These are phyloP conservation scores for Acanthurus leucopareius DNA, from an alignment of 2,797 vertebrate genomes.

Conservation along the genomic window DNA sequence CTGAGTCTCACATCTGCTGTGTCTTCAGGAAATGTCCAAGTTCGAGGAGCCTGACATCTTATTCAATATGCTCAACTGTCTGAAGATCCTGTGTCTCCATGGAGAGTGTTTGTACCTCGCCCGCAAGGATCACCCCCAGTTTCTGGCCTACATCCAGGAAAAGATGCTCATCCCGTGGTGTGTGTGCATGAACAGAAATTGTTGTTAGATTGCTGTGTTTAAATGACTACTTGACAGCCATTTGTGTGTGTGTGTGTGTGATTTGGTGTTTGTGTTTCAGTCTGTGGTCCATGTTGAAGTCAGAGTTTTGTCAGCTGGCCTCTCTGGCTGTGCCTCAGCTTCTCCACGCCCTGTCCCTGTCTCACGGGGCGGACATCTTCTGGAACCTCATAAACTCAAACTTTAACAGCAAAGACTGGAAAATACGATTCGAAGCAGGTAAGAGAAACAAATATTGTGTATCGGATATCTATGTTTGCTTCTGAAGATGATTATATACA, in stretches of 20 bases:
- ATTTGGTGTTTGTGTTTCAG: conserved; percentile 77
- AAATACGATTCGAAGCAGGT: conserved; percentile 99
- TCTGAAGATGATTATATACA: background rate
- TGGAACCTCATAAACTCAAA: conserved; percentile 97
- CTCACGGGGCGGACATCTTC: conserved; percentile 97
- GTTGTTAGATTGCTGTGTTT: background rate
- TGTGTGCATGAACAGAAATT: conserved; percentile 6
- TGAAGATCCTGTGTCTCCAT: conserved; percentile 97
- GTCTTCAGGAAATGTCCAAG: conserved; percentile 94
- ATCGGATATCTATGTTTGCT: background rate
- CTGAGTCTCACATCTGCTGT: conserved; percentile 25
- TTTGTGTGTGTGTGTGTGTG: background rate
- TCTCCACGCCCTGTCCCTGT: conserved; percentile 95
- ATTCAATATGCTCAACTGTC: conserved; percentile 98
- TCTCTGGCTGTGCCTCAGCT: conserved; percentile 96
- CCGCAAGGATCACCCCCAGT: conserved; percentile 94
- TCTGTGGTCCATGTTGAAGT: conserved; percentile 97
- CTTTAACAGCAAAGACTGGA: conserved; percentile 99
- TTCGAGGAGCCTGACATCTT: conserved; percentile 99
- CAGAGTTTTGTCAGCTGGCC: conserved; percentile 98
- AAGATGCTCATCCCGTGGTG: conserved; percentile 98
- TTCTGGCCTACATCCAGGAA: conserved; percentile 95
- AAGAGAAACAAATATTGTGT: conserved; percentile 34
- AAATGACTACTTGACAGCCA: background rate
- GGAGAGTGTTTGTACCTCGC: conserved; percentile 96